These are phyloP conservation scores for Trachelus stipa DNA, from an alignment of 2,888 invertebrate genomes.

Conservation along the genomic window DNA sequence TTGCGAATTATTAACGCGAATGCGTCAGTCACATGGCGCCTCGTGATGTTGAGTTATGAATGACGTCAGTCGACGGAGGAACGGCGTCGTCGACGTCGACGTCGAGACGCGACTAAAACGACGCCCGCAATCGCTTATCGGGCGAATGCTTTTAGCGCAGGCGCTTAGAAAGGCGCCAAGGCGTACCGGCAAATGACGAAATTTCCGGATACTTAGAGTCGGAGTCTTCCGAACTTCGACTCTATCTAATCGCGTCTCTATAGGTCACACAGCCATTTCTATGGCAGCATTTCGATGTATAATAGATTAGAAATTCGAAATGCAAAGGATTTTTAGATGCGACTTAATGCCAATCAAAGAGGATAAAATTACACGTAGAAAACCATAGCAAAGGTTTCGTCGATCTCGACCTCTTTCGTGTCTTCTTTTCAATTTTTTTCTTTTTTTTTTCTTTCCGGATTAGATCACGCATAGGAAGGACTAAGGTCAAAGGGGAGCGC, in stretches of 20 bases:
- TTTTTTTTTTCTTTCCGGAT: not conserved
- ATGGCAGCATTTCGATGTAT: not conserved
- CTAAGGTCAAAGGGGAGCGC: slow-evolving; percentile 15
- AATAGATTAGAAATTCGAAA: not conserved
- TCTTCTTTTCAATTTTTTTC: not conserved
- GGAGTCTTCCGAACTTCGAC: not conserved
- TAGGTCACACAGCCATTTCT: not conserved
- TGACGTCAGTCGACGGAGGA: slow-evolving; percentile 17
- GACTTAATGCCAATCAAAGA: not conserved
- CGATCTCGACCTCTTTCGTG: not conserved
- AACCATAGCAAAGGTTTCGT: not conserved
- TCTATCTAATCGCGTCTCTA: not conserved
- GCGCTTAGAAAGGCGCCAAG: slow-evolving; percentile 37
- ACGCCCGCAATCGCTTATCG: slow-evolving; percentile 36
- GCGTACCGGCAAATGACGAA: slow-evolving; percentile 45
- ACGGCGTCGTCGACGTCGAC: slow-evolving; percentile 42
- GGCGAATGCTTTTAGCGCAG: slow-evolving; percentile 41
- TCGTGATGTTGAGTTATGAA: slow-evolving; percentile 19
- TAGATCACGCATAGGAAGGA: not conserved
- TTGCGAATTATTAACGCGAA: not conserved
- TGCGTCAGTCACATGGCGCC: slow-evolving; percentile 33
- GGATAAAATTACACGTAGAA: not conserved
- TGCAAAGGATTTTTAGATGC: not conserved
- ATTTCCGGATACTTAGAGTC: slow-evolving; percentile 43
- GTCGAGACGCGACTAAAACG: slow-evolving; percentile 51